phyloP scores from a whole-genome alignment of 1,140 invertebrate species.

The Oscheius sp. region DNA sequence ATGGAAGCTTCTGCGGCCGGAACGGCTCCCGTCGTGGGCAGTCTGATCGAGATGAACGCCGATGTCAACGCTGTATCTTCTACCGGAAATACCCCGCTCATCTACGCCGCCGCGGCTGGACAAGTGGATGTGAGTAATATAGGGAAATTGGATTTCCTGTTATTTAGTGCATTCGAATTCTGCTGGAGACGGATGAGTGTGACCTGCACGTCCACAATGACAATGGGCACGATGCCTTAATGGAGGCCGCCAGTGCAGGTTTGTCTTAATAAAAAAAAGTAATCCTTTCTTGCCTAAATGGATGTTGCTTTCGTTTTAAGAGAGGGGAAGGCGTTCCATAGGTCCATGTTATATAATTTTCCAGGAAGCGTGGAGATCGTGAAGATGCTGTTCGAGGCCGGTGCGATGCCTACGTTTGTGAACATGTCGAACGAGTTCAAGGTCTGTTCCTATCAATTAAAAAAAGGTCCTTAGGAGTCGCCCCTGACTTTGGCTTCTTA shows the following conservation, averaged over 20 bases:
- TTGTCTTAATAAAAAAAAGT: slow-evolving; percentile 11
- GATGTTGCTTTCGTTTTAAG: too few species aligned
- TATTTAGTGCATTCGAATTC: slow-evolving; percentile 43
- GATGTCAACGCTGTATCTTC: slow-evolving; percentile 98
- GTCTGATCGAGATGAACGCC: slow-evolving; percentile 82
- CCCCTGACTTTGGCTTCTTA: slow-evolving; percentile 90
- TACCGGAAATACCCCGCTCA: slow-evolving; percentile 95
- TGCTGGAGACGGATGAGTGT: slow-evolving; percentile 30
- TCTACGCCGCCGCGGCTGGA: slow-evolving; percentile 95
- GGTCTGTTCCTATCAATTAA: slow-evolving; percentile 23
- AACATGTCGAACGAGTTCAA: slow-evolving; percentile 79
- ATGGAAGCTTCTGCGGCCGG: slow-evolving; percentile 98
- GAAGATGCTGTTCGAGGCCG: slow-evolving; percentile 77
- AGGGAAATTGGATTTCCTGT: not conserved
- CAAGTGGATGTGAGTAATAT: slow-evolving; percentile 83
- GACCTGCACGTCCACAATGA: slow-evolving; percentile 71
- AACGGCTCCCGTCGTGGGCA: slow-evolving; percentile 82
- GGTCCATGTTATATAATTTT: slow-evolving; percentile 1
- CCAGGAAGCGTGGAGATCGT: slow-evolving; percentile 87
- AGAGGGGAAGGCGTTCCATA: not conserved
- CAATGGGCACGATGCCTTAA: slow-evolving; percentile 96
- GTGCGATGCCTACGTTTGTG: slow-evolving; percentile 75
- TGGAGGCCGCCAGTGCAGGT: slow-evolving; percentile 88
- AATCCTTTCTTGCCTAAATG: slow-evolving; percentile 27
- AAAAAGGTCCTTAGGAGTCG: slow-evolving; percentile 74